These are phyloP conservation scores for Antedon bifida DNA, from an alignment of 35 echinoderm and acorn worm species.

Conservation along the genomic window DNA sequence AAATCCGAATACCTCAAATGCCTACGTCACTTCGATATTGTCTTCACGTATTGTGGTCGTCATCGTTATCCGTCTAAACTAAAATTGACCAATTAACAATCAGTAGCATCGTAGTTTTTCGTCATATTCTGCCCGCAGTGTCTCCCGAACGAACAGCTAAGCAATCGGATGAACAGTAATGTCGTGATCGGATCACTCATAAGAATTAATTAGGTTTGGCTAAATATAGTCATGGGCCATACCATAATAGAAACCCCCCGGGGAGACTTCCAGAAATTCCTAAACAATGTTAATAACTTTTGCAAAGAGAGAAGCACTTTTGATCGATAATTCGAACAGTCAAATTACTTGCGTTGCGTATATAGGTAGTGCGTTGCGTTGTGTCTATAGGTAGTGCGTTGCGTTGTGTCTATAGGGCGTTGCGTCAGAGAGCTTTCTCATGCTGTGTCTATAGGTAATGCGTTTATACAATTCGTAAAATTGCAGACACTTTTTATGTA, in stretches of 20 bases:
- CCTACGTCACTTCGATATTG: not conserved
- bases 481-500: too few relatives aligned
- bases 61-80: not conserved
- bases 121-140: not conserved
- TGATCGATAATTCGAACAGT: too few relatives aligned
- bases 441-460: too few relatives aligned
- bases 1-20: not conserved
- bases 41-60: not conserved
- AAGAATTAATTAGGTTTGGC: not conserved
- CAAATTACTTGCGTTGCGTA: not conserved
- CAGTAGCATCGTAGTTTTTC: too few relatives aligned
- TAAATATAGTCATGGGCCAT: not conserved
- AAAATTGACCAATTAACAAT: too few relatives aligned
- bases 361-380: too few relatives aligned
- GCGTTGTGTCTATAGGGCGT: too few relatives aligned
- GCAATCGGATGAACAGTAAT: not conserved
- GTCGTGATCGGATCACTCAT: not conserved
- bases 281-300: slow-evolving; percentile 1
- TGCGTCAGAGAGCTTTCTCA: too few relatives aligned
- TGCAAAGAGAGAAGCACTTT: too few relatives aligned
- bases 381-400: too few relatives aligned
- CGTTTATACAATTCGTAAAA: too few relatives aligned
- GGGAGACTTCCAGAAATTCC: not conserved
- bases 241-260: not conserved
- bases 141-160: not conserved